Conservation (phyloP, 2,113 vertebrate genomes). For the Scopus umbretta region DNA sequence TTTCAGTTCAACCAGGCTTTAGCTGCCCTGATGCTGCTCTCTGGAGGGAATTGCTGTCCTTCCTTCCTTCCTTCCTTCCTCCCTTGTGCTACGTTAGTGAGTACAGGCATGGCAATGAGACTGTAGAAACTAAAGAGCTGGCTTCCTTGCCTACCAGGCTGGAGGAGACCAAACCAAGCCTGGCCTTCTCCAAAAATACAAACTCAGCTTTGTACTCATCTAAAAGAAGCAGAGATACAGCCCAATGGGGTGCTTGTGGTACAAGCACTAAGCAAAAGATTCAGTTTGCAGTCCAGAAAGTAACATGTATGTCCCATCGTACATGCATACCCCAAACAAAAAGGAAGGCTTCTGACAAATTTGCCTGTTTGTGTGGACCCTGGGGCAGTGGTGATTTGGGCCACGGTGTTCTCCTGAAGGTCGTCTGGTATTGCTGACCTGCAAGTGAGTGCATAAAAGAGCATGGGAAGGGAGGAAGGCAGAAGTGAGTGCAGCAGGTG, state of each 20-base stretch:
- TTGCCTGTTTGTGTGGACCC: neutral
- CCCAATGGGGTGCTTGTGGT: neutral
- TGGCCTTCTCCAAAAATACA: neutral
- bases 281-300: neutral
- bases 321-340: neutral
- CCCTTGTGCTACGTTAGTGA: neutral
- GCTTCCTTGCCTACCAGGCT: neutral
- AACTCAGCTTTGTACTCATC: neutral
- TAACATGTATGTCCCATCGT: neutral
- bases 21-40: neutral
- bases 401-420: neutral
- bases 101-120: neutral
- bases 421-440: neutral
- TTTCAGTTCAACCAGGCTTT: neutral
- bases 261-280: neutral
- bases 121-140: neutral
- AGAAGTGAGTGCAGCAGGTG: neutral
- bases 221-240: neutral
- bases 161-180: neutral
- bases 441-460: neutral
- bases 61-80: neutral
- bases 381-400: neutral
- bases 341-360: neutral
- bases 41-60: neutral
- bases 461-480: neutral